Conservation (phyloP, 1,140 invertebrate genomes). For the Diplogasteroides magnus region DNA sequence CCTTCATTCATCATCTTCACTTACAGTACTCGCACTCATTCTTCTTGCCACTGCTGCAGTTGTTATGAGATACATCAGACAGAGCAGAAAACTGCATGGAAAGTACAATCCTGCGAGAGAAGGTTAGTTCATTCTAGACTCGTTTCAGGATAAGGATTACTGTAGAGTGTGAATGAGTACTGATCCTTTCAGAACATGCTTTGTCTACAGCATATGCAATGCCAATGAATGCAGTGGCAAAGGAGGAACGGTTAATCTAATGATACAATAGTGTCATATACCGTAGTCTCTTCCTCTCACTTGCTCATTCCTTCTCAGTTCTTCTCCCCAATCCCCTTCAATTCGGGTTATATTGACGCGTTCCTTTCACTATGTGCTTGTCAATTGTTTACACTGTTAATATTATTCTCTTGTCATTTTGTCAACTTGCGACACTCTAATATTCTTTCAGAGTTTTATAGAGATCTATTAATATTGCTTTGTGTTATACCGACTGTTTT, state of each 20-base stretch:
- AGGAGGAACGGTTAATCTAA: slow-evolving; percentile 43
- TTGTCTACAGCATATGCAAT: slow-evolving; percentile 35
- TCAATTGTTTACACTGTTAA: too few relatives aligned
- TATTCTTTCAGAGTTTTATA: too few relatives aligned
- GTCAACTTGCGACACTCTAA: too few relatives aligned
- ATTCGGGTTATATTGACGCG: too few relatives aligned
- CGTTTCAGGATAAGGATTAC: too few relatives aligned
- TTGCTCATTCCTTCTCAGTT: not conserved
- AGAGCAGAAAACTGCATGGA: slow-evolving; percentile 40
- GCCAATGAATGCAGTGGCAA: slow-evolving; percentile 39
- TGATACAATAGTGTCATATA: not conserved
- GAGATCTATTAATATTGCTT: too few relatives aligned
- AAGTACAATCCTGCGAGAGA: slow-evolving; percentile 46
- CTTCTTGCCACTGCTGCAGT: slow-evolving; percentile 35
- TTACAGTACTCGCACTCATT: slow-evolving; percentile 37
- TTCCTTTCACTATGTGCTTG: too few relatives aligned
- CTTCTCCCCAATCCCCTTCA: too few relatives aligned
- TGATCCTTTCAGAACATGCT: slow-evolving; percentile 30
- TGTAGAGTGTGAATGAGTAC: too few relatives aligned
- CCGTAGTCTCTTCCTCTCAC: not conserved
- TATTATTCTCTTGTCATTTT: too few relatives aligned
- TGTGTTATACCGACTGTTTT: too few relatives aligned
- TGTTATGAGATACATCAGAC: slow-evolving; percentile 37
- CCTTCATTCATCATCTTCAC: not conserved
- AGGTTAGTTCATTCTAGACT: not conserved